These are phyloP conservation scores for Timandra comae DNA, from an alignment of 2,888 invertebrate genomes.

Conservation along the genomic window DNA sequence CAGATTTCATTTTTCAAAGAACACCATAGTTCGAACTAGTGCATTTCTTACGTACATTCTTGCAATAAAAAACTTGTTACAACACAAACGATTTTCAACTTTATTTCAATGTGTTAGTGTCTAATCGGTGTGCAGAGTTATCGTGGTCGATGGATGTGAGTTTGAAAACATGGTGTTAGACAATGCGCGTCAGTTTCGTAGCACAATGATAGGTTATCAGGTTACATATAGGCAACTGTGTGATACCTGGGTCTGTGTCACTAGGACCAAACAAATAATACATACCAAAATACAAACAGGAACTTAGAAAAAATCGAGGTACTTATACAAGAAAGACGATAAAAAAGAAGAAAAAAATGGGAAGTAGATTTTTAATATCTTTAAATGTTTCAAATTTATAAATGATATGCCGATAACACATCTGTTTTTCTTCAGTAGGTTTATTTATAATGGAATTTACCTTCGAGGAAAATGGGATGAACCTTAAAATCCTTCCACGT, in stretches of 20 bases:
- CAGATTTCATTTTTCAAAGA: constrained; percentile 12
- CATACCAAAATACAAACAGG: too few relatives aligned
- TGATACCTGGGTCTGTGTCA: constrained; percentile 5
- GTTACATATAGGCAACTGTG: constrained; percentile 20
- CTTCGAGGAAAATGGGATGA: too few relatives aligned
- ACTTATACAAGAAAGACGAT: too few relatives aligned
- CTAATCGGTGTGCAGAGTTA: constrained; percentile 2
- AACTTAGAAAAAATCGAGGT: too few relatives aligned
- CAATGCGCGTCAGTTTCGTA: constrained; percentile 40
- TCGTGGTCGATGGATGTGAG: constrained; percentile 18
- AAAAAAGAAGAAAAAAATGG: too few relatives aligned
- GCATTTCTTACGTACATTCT: constrained; percentile 27
- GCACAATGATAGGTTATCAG: constrained; percentile 31
- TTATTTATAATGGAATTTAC: too few relatives aligned
- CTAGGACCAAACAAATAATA: constrained; percentile 4
- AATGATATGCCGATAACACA: too few relatives aligned
- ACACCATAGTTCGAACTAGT: constrained; percentile 24
- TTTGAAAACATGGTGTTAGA: constrained; percentile 53
- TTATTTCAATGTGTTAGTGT: constrained; percentile 3
- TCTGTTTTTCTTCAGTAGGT: too few relatives aligned
- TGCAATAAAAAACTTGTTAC: constrained; percentile 1
- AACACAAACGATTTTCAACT: constrained; percentile 1
- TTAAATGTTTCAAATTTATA: too few relatives aligned
- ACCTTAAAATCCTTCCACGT: too few relatives aligned
- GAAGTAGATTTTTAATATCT: too few relatives aligned